Conservation (phyloP, 2,113 vertebrate genomes). For the Ameiurus melas region DNA sequence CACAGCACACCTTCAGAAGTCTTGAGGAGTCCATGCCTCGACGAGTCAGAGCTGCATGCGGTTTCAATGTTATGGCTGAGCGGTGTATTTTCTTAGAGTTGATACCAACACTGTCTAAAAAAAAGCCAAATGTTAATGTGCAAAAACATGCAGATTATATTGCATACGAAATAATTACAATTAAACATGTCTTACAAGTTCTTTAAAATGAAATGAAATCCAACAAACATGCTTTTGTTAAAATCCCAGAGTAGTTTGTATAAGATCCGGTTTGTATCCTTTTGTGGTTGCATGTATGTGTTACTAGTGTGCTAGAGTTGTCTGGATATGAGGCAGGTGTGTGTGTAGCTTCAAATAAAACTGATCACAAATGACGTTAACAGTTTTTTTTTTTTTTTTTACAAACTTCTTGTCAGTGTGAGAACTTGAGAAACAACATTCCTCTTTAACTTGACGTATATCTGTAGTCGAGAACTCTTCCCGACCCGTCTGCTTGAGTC, state of each 20-base stretch:
- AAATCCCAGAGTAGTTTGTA: background rate
- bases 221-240: background rate
- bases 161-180: background rate
- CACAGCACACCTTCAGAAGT: too few relatives aligned
- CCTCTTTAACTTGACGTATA: background rate
- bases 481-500: background rate
- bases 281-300: slow-evolving; percentile 34
- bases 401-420: background rate
- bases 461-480: background rate
- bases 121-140: background rate
- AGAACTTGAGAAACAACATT: background rate
- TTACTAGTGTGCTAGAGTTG: background rate
- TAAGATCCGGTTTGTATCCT: slow-evolving; percentile 61
- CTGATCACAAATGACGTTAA: background rate
- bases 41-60: too few relatives aligned
- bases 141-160: background rate
- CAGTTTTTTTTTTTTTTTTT: background rate
- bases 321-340: background rate
- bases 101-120: too few relatives aligned
- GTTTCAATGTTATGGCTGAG: too few relatives aligned
- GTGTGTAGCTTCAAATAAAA: background rate
- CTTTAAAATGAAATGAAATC: background rate
- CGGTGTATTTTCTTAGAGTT: background rate
- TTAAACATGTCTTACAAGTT: background rate
- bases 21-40: too few relatives aligned